Evolutionary conservation across 2,113 vertebrate genomes (phyloP).

Genomic region (Paedocypris sp.): DNA sequence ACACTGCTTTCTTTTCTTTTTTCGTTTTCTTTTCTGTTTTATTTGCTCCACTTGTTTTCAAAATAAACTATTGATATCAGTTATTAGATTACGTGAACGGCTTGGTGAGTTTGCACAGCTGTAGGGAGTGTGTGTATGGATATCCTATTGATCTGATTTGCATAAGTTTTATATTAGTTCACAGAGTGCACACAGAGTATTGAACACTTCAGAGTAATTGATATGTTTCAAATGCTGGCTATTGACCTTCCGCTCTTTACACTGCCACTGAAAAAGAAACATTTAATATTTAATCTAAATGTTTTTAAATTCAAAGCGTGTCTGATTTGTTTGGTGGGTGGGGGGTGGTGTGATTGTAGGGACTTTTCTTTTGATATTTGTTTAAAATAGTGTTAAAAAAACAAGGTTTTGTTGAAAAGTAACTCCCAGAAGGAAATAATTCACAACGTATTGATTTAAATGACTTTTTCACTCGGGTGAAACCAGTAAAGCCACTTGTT

Average conservation of each 20-base stretch:
- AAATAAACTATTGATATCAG: conserved; percentile 70
- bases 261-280: not conserved
- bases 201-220: conserved; percentile 8
- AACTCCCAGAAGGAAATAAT: too few species aligned
- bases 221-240: conserved; percentile 2
- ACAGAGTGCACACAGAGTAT: conserved; percentile 40
- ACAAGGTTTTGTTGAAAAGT: too few species aligned
- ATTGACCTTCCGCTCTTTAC: conserved; percentile 5
- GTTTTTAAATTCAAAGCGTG: too few species aligned
- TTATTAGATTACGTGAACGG: conserved; percentile 60
- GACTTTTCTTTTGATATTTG: too few species aligned
- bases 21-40: too few species aligned
- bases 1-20: conserved; percentile 52
- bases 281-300: not conserved
- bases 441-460: too few species aligned
- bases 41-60: conserved; percentile 55
- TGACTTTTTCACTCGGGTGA: too few species aligned
- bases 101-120: conserved; percentile 58
- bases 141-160: conserved; percentile 67
- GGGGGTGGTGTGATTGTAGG: too few species aligned
- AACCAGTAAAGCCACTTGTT: too few species aligned
- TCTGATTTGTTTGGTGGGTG: too few species aligned
- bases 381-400: too few species aligned
- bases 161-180: conserved; percentile 59
- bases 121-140: conserved; percentile 57